phyloP scores from a whole-genome alignment of 2,113 vertebrate genomes.

The Salvelinus sp. region DNA sequence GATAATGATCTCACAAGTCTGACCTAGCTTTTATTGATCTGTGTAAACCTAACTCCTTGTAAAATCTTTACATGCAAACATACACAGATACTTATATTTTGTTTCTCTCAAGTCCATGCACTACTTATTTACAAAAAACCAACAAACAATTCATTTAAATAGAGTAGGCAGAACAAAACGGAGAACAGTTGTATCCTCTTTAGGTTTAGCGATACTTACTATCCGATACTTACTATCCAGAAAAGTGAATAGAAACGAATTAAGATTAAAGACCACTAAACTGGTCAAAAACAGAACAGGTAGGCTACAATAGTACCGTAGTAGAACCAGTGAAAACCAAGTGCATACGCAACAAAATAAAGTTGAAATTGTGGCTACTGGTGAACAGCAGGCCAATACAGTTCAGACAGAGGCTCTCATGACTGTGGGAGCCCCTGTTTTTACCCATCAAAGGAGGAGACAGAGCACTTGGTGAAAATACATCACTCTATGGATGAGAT shows the following conservation, averaged over 20 bases:
- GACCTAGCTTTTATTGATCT: constrained; percentile 70
- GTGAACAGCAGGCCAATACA: constrained; percentile 22
- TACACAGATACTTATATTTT: constrained; percentile 55
- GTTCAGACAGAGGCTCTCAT: not conserved
- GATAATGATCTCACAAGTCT: not conserved
- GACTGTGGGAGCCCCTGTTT: not conserved
- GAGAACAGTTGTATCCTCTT: constrained; percentile 41
- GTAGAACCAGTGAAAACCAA: constrained; percentile 2
- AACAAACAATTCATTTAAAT: constrained; percentile 67
- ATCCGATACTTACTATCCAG: not conserved
- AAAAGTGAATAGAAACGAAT: constrained; percentile 29
- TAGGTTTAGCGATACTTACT: constrained; percentile 4
- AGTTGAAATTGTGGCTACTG: constrained; percentile 28
- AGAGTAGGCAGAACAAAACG: constrained; percentile 57
- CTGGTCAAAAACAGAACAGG: not conserved
- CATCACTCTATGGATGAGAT: constrained; percentile 19
- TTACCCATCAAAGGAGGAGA: not conserved
- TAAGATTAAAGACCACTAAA: not conserved
- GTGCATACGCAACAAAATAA: constrained; percentile 9
- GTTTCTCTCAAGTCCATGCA: constrained; percentile 70
- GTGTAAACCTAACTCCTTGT: constrained; percentile 68
- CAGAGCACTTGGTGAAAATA: constrained; percentile 24
- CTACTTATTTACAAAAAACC: constrained; percentile 72
- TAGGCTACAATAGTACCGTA: not conserved
- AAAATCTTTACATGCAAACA: constrained; percentile 88